Conservation (phyloP, 2,113 vertebrate species). For the Colaptes auratus region DNA sequence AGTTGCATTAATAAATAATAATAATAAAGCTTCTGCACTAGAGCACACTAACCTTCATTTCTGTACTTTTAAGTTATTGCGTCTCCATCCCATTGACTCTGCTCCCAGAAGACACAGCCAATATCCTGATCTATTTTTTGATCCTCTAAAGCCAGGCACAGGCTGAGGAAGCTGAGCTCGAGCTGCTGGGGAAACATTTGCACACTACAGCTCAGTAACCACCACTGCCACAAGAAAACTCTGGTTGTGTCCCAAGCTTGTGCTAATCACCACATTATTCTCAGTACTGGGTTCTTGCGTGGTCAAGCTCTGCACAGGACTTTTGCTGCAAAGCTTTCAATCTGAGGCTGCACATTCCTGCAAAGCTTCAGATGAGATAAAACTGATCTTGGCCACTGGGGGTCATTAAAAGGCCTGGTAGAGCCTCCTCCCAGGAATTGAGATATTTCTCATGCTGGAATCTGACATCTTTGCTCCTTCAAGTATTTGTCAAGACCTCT, state of each 20-base stretch:
- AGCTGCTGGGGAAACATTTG: rapidly evolving
- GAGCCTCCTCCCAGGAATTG: not conserved
- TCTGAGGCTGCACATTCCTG: not conserved
- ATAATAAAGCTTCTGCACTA: not conserved
- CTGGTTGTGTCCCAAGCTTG: not conserved
- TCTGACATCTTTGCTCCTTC: not conserved
- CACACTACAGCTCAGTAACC: not conserved
- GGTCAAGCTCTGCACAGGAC: rapidly evolving
- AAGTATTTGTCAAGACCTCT: not conserved
- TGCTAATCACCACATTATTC: rapidly evolving
- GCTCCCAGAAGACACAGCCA: slow-evolving; percentile 1
- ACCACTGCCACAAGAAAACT: not conserved
- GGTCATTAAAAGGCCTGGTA: slow-evolving; percentile 65
- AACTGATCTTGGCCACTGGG: slow-evolving; percentile 58
- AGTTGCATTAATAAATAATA: not conserved
- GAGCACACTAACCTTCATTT: not conserved
- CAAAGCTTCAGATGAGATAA: slow-evolving; percentile 1
- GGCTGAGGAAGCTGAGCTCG: not conserved
- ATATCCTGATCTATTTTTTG: slow-evolving; percentile 16
- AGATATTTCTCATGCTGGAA: not conserved
- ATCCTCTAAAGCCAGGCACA: not conserved
- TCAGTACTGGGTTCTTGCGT: rapidly evolving
- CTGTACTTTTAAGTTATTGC: not conserved
- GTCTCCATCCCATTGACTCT: not conserved
- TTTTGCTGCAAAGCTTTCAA: not conserved